Base-by-base conservation (phyloP, 1,140 invertebrate genomes). In the Brachystomella parvula region DNA sequence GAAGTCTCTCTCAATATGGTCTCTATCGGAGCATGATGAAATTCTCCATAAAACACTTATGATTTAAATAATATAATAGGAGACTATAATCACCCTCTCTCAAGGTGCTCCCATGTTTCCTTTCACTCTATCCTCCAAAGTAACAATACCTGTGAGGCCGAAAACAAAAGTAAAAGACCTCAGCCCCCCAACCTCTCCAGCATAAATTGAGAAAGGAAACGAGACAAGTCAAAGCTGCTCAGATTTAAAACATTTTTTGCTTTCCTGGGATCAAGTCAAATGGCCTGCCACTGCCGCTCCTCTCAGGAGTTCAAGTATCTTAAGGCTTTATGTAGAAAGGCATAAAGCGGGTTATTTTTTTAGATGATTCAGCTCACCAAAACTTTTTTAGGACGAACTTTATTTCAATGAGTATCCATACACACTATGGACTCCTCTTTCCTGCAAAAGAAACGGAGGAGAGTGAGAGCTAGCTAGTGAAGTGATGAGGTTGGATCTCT, bases 1-100 rank as follows among this genome's bases (percentile, higher is more conserved):
- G n/a, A n/a, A n/a, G n/a, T n/a, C 49, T 53, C 49, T 24, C 49
- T 53, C 49, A 53, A 53, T 53, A 12, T 53, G 9, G 15, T 61
- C 59, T 49, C 47, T 30, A 53, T 59, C 47, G n/a, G 59, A 70
- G 57, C 71, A 65, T 68, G 71, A 72, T 70, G 65, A 67, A 72
- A 32, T 68, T 72, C 65, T 72, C 71, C 64, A 70, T 72, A 69
- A 70, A 70, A 65, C 68, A 68, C 71, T 70, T 69, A 69, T 63
- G 64, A 66, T 72, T 33, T 68, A 68, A 65, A 72, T 72, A 70
- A 53, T 53, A 53, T 19, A n/a, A n/a, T n/a, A n/a, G n/a, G n/a
- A n/a, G n/a, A n/a, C n/a, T 65, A 67, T 71, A 69, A 71, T 26
- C 47, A 63, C 32, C 49, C 49, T 56, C 26, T 56, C 49, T 56